Evolutionary conservation across 2,113 vertebrate genomes (phyloP).

Genomic region (Heloderma charlesbogerti): DNA sequence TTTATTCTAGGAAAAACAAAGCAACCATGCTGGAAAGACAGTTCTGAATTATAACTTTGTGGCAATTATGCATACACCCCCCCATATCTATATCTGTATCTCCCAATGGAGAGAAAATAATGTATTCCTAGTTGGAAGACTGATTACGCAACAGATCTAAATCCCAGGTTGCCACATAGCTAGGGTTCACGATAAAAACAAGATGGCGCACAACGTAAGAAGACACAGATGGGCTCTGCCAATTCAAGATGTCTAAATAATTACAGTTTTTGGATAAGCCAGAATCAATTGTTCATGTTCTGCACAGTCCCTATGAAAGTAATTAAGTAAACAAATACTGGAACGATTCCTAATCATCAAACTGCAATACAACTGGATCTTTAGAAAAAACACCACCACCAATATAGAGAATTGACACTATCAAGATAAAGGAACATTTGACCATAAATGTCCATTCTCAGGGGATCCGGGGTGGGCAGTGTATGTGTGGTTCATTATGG

Average conservation of each 20-base stretch:
- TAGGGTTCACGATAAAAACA: constrained; percentile 45
- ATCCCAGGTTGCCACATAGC: constrained; percentile 17
- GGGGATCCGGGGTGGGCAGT: too few relatives aligned
- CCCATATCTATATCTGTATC: too few relatives aligned
- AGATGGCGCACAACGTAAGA: background rate
- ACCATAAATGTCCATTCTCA: too few relatives aligned
- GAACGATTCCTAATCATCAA: background rate
- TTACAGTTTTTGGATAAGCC: background rate
- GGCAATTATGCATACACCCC: constrained; percentile 18
- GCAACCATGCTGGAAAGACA: background rate
- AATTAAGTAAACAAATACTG: background rate
- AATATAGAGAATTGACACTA: background rate
- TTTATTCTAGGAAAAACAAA: constrained; percentile 38
- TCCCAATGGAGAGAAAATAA: constrained; percentile 18
- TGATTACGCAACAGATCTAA: constrained; percentile 43
- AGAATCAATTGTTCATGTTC: background rate
- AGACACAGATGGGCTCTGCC: background rate
- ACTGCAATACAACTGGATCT: background rate
- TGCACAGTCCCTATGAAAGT: background rate
- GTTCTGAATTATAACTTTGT: constrained; percentile 15
- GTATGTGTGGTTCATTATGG: background rate
- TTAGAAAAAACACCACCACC: background rate
- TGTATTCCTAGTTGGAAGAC: constrained; percentile 28
- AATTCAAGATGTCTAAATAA: background rate
- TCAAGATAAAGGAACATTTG: too few relatives aligned